Conservation (phyloP, 2,797 vertebrate genomes). For the Knipowitschia caucasica region DNA sequence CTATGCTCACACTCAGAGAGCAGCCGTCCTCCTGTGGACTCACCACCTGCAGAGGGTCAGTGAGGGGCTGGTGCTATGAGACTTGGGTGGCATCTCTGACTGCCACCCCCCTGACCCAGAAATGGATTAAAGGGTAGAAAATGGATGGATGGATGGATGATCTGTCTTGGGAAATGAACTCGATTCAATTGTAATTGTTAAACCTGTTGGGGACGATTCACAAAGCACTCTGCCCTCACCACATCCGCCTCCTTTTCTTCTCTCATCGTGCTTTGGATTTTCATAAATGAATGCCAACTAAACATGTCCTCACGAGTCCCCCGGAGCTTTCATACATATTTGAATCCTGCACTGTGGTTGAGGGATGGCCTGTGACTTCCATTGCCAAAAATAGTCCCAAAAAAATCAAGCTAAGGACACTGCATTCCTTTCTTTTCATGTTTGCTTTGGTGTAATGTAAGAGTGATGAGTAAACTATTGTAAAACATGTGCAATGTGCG, state of each 20-base stretch:
- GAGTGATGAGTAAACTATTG: neutral
- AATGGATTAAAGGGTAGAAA: too few relatives aligned
- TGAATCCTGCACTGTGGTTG: constrained; percentile 31
- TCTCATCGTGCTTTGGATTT: constrained; percentile 28
- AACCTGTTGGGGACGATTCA: constrained; percentile 12
- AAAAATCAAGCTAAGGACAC: constrained; percentile 41
- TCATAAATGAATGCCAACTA: constrained; percentile 30
- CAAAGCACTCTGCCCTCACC: constrained; percentile 14
- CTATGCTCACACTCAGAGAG: too few relatives aligned
- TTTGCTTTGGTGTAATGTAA: neutral
- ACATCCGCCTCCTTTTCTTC: constrained; percentile 29
- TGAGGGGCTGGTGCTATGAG: too few relatives aligned
- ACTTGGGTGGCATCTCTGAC: too few relatives aligned
- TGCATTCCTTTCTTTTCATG: constrained; percentile 29
- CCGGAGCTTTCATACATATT: constrained; percentile 13
- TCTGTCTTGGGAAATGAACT: constrained; percentile 8
- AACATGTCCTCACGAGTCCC: constrained; percentile 29
- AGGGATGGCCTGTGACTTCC: constrained; percentile 34
- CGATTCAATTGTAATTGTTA: constrained; percentile 32
- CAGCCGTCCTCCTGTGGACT: too few relatives aligned
- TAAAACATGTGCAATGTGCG: neutral
- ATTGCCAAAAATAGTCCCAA: constrained; percentile 33
- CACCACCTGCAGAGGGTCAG: too few relatives aligned
- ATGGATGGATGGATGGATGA: too few relatives aligned
- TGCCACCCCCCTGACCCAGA: too few relatives aligned